Evolutionary conservation across 1,140 invertebrate species (phyloP).

Genomic region (Coenobita brevimanus): DNA sequence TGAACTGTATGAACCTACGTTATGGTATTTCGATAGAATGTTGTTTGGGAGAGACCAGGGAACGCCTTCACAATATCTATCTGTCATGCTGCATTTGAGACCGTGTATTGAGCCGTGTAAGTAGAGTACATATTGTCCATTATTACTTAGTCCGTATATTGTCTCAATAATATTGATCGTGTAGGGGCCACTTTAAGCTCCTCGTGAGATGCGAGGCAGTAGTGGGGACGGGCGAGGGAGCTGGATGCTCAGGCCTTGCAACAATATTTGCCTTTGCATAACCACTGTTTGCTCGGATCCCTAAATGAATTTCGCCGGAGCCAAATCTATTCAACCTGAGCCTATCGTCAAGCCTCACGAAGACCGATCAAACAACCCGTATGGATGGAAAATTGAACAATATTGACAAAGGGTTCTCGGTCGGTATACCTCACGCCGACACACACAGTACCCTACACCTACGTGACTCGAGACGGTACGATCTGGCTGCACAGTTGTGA

Average conservation of each 20-base stretch:
- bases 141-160: background rate
- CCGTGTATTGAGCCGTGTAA: background rate
- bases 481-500: background rate
- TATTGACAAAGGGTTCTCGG: conserved; percentile 53
- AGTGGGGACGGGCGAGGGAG: conserved; percentile 2
- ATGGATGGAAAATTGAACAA: conserved; percentile 60
- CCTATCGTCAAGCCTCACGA: conserved; percentile 57
- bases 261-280: conserved; percentile 60
- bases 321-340: conserved; percentile 56
- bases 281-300: conserved; percentile 53
- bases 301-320: conserved; percentile 55
- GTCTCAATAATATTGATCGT: too few species aligned
- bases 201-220: conserved; percentile 23
- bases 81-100: background rate
- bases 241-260: conserved; percentile 33
- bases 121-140: background rate
- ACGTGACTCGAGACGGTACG: background rate
- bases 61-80: too few species aligned
- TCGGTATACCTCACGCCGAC: conserved; percentile 11
- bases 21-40: too few species aligned
- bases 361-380: conserved; percentile 51
- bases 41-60: too few species aligned
- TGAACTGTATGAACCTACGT: background rate
- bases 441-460: conserved; percentile 8
- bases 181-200: background rate